Percentiles rank a stretch among this genome's conserved stretches.
Conservation (phyloP, 2,113 vertebrate species). For the Phrynocephalus versicolor region DNA sequence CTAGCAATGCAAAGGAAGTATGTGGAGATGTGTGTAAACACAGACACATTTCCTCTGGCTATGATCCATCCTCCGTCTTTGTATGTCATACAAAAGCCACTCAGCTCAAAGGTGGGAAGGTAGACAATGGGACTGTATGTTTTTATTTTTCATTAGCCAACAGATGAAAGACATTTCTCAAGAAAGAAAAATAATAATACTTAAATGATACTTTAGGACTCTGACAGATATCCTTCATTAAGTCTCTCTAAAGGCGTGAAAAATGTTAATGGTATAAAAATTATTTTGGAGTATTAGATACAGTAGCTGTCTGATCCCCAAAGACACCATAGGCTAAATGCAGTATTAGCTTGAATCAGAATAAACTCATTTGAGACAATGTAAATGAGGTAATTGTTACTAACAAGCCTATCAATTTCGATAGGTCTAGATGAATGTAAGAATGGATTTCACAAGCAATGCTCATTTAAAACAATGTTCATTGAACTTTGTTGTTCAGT, state of each 20-base stretch:
- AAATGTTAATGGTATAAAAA: background rate
- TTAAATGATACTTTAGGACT: conserved; percentile 1
- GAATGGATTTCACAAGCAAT: background rate
- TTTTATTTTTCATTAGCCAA: background rate
- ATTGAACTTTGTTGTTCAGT: too few relatives aligned
- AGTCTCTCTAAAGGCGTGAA: background rate
- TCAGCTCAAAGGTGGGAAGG: background rate
- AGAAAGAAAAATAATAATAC: background rate
- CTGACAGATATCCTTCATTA: background rate
- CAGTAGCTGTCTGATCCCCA: too few relatives aligned
- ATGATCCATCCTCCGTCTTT: conserved; percentile 14
- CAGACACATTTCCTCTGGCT: conserved; percentile 19
- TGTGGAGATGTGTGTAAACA: background rate
- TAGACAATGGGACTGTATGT: background rate
- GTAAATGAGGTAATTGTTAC: too few relatives aligned
- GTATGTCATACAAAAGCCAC: background rate
- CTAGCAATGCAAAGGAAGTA: conserved; percentile 25
- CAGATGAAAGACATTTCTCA: conserved; percentile 1
- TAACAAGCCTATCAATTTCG: too few relatives aligned
- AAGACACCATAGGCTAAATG: background rate
- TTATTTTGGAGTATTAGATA: background rate
- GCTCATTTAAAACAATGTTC: too few relatives aligned
- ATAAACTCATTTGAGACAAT: too few relatives aligned
- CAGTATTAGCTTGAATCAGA: too few relatives aligned
- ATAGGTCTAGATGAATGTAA: background rate